Evolutionary conservation across 2,888 invertebrate species (phyloP).

Genomic region (Plagiodera versicolora): DNA sequence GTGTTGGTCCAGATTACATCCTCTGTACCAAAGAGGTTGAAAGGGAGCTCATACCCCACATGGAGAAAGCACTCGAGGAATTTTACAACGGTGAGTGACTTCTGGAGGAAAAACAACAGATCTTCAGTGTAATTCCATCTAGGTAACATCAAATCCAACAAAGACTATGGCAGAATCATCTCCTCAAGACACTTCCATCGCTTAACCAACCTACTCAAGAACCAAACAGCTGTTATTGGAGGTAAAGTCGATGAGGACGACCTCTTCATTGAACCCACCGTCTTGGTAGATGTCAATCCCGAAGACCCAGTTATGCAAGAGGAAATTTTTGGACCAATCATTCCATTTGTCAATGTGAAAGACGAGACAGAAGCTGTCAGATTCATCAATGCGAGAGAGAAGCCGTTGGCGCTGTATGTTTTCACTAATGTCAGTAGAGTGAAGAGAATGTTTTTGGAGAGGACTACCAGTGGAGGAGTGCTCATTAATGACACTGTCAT

Average conservation of each 20-base stretch:
- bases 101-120: background rate
- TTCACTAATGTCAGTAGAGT: slow-evolving; percentile 68
- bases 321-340: slow-evolving; percentile 96
- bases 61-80: slow-evolving; percentile 68
- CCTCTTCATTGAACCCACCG: slow-evolving; percentile 83
- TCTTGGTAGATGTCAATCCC: slow-evolving; percentile 73
- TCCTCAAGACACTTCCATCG: slow-evolving; percentile 68
- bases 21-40: slow-evolving; percentile 80
- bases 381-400: slow-evolving; percentile 86
- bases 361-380: slow-evolving; percentile 87
- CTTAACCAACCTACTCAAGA: slow-evolving; percentile 63
- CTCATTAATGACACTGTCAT: slow-evolving; percentile 85
- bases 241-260: slow-evolving; percentile 77
- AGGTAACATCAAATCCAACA: slow-evolving; percentile 53
- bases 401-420: slow-evolving; percentile 86
- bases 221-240: slow-evolving; percentile 74
- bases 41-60: slow-evolving; percentile 56
- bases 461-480: slow-evolving; percentile 80
- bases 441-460: slow-evolving; percentile 64
- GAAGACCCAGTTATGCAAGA: slow-evolving; percentile 83
- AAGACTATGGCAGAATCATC: slow-evolving; percentile 80
- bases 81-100: slow-evolving; percentile 77
- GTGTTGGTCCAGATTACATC: slow-evolving; percentile 95
- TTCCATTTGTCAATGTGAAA: slow-evolving; percentile 84
- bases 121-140: background rate